Percentiles rank a stretch among this genome's conserved stretches.
phyloP scores from a whole-genome alignment of 2,113 vertebrate genomes.

The Phycodurus eques region DNA sequence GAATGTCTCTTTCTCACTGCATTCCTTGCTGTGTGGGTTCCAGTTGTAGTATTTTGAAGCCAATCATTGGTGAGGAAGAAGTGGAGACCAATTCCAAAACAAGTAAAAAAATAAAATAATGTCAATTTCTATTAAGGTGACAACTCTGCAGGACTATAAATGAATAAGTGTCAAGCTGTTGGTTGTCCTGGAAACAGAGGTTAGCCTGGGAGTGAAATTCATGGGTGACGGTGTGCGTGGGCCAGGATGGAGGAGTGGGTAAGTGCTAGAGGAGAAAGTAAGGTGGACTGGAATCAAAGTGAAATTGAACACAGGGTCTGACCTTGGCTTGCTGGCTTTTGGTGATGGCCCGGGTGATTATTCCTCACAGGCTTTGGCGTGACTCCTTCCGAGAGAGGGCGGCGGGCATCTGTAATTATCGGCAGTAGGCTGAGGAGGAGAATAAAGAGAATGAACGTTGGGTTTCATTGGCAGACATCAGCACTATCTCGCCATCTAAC shows the following conservation, averaged over 20 bases:
- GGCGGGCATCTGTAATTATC: slow-evolving; percentile 64
- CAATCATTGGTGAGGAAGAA: not conserved
- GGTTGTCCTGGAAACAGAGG: slow-evolving; percentile 58
- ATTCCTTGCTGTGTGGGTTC: not conserved
- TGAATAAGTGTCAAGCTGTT: slow-evolving; percentile 54
- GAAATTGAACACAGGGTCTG: slow-evolving; percentile 67
- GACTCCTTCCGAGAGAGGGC: slow-evolving; percentile 35
- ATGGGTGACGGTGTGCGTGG: slow-evolving; percentile 32
- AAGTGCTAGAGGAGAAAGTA: slow-evolving; percentile 53
- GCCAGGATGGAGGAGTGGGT: slow-evolving; percentile 41
- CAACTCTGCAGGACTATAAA: slow-evolving; percentile 60
- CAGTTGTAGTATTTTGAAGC: not conserved
- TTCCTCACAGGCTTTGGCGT: slow-evolving; percentile 42
- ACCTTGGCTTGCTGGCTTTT: slow-evolving; percentile 60
- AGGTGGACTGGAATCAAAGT: slow-evolving; percentile 64
- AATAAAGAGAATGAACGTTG: slow-evolving; percentile 61
- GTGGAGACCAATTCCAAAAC: too few species aligned
- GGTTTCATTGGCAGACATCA: slow-evolving; percentile 45
- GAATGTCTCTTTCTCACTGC: not conserved
- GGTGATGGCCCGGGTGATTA: slow-evolving; percentile 61
- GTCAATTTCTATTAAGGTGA: slow-evolving; percentile 63
- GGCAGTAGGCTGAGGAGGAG: slow-evolving; percentile 60
- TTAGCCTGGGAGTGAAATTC: slow-evolving; percentile 52
- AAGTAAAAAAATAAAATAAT: too few species aligned
- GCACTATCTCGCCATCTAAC: slow-evolving; percentile 44